These are phyloP conservation scores for Volucella zonaria DNA, from an alignment of 2,888 invertebrate species.

Conservation along the genomic window DNA sequence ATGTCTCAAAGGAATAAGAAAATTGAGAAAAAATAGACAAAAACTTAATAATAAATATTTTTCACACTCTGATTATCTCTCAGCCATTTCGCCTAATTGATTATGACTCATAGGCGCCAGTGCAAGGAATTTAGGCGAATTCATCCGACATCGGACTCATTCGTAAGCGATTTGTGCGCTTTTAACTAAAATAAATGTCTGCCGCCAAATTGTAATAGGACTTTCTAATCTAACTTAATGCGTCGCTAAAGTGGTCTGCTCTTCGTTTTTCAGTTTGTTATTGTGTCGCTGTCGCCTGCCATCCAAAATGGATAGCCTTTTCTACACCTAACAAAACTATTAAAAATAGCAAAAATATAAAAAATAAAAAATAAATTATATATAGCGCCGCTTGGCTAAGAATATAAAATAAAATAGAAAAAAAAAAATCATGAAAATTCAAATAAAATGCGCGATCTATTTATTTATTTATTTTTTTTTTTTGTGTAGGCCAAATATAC, in stretches of 20 bases:
- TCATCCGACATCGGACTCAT: slow-evolving; percentile 47
- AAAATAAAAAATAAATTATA: slow-evolving; percentile 4
- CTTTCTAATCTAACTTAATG: slow-evolving; percentile 19
- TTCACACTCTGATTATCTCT: slow-evolving; percentile 43
- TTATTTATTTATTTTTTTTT: not conserved
- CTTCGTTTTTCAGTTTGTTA: too few species aligned
- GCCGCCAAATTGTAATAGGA: slow-evolving; percentile 43
- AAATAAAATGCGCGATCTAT: slow-evolving; percentile 28
- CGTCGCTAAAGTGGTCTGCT: not conserved
- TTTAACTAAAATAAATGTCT: slow-evolving; percentile 56
- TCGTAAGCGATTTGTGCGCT: slow-evolving; percentile 42
- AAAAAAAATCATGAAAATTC: not conserved
- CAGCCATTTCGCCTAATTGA: slow-evolving; percentile 51
- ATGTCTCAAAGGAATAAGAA: not conserved
- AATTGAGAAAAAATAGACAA: slow-evolving; percentile 3
- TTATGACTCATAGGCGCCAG: slow-evolving; percentile 65
- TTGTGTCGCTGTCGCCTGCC: not conserved
- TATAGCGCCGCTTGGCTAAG: slow-evolving; percentile 8
- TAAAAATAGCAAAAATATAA: not conserved
- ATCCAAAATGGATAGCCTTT: slow-evolving; percentile 13
- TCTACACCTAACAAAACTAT: slow-evolving; percentile 26
- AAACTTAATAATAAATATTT: slow-evolving; percentile 11
- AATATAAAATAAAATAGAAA: not conserved
- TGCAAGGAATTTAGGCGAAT: slow-evolving; percentile 53
- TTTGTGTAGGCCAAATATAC: slow-evolving; percentile 51